phyloP scores from a whole-genome alignment of 2,113 vertebrate genomes.

The Isurus oxyrinchus region DNA sequence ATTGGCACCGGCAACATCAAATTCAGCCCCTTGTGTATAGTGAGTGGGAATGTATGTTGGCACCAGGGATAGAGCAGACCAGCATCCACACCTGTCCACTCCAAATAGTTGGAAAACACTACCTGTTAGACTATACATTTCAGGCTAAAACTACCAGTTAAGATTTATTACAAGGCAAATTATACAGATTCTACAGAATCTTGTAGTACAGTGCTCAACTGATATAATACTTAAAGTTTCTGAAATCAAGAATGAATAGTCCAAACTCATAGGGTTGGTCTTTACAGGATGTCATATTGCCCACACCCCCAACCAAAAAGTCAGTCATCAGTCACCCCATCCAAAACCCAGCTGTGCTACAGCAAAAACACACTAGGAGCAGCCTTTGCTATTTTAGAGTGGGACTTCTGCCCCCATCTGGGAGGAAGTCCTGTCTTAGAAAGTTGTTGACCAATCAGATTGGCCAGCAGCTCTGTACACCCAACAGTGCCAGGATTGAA shows the following conservation, averaged over 20 bases:
- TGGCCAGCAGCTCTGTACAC: no score
- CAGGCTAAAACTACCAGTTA: background rate
- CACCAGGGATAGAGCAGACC: background rate
- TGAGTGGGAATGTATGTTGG: background rate
- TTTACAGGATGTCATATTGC: no score
- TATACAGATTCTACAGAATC: background rate
- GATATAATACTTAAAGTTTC: background rate
- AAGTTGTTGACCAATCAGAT: no score
- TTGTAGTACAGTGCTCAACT: background rate
- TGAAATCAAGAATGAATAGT: background rate
- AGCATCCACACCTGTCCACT: background rate
- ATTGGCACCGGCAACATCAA: background rate
- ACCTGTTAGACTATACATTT: background rate
- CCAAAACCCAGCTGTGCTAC: no score
- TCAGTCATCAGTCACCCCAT: no score
- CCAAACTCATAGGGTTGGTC: no score
- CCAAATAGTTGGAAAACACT: background rate
- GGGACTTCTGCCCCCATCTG: no score
- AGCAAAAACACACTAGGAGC: no score
- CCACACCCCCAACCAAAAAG: no score
- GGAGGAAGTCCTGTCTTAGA: no score
- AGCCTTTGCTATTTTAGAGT: no score
- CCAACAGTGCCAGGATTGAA: no score
- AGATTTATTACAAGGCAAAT: background rate
- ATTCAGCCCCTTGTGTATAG: background rate